These are phyloP conservation scores for Protula sp. DNA, from an alignment of 2,888 invertebrate genomes.

Conservation along the genomic window DNA sequence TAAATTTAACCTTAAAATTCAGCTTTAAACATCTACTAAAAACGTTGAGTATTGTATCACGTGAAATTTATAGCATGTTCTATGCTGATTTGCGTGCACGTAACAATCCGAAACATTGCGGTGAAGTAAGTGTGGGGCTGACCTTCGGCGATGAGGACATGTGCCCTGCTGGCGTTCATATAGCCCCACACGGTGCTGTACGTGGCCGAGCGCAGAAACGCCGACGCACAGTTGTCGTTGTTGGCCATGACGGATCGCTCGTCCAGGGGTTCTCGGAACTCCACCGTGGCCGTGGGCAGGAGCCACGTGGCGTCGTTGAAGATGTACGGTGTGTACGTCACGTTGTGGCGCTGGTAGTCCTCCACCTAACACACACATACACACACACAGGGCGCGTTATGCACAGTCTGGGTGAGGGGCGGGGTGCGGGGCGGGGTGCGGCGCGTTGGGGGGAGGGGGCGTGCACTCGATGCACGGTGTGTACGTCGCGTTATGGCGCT, in stretches of 20 bases:
- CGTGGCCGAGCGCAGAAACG: conserved; percentile 13
- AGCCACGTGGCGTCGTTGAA: conserved; percentile 31
- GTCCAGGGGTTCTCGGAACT: conserved; percentile 24
- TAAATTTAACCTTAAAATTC: no score
- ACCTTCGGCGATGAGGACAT: conserved; percentile 31
- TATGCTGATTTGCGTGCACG: no score
- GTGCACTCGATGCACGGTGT: conserved; percentile 27
- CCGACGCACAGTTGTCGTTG: neutral
- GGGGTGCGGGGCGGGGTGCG: neutral
- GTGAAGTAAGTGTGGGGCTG: no score
- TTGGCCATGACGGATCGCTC: neutral
- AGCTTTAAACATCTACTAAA: no score
- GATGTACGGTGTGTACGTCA: conserved; percentile 30
- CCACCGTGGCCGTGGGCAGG: conserved; percentile 29
- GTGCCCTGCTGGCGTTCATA: conserved; percentile 24
- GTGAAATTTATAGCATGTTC: no score
- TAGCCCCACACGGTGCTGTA: conserved; percentile 28
- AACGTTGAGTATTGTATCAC: no score
- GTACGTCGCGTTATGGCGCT: conserved; percentile 32
- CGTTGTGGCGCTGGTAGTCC: conserved; percentile 27
- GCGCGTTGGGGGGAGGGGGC: no score
- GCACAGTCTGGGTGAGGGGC: conserved; percentile 5
- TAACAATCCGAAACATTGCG: no score
- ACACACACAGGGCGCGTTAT: neutral
- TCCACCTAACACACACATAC: conserved; percentile 18